Evolutionary conservation across 37 sponge, comb jelly and placozoan genomes (phyloP), one percentile per base, ranked within the genome.

Genomic region (Eunapius fragilis): DNA sequence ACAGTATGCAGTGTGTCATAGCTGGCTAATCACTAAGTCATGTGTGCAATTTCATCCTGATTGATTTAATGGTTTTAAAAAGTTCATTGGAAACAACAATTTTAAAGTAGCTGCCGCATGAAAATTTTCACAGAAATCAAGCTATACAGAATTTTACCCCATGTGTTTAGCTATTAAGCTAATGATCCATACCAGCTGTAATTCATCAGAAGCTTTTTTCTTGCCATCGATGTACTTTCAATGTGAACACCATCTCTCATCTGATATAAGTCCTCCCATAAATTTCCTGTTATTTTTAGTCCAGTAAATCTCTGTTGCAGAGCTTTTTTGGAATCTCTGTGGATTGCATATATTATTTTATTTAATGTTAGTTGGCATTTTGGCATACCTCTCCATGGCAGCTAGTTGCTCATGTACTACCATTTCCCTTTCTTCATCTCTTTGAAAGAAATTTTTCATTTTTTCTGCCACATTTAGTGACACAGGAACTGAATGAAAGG

Each of bases 191-290:
- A 89, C 93, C 93, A 93, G 23, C 90, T 72, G 49, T 85, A 93
- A 75, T 93, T 93, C 90, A 93, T 93, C 5, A 93, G 86, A 13
- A 93, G 82, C 72, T 81, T 93, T 28, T 71, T 81, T 28, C 78
- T 75, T 22, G 93, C 93, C 93, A 93, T 93, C 0, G 86, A 41
- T 0, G 93, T 85, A 2, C 87, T 86, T 87, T 93, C 93, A 3
- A 85, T 93, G 45, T 69, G 34, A 14, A 93, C 93, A 24, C 93
- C 91, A 32, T 85, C 36, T 47, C 93, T 81, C 90, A 93, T 89
- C 30, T 37, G 34, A 5, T 28, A 36, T 68, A 93, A 36, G 71
- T 89, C 93, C 58, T 82, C 35, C 84, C 87, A 82, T 4, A 89
- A 30, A 36, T 77, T 86, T 6, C 90, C 84, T 5, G 75, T 58